Percentiles rank a stretch among this genome's conserved stretches.
These are phyloP conservation scores for Miltochrista miniata DNA, from an alignment of 2,888 invertebrate species.

Conservation along the genomic window DNA sequence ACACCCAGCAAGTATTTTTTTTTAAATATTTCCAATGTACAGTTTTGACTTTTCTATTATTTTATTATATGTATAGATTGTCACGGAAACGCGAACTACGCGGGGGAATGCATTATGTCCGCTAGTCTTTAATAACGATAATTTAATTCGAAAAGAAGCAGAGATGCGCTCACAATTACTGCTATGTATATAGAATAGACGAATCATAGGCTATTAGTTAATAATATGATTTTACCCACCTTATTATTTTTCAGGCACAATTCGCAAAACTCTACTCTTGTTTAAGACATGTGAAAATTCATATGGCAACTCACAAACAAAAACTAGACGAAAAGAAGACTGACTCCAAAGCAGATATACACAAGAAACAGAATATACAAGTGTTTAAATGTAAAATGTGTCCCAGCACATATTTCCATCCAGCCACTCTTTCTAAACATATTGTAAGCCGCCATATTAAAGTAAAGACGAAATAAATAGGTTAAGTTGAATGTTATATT, in stretches of 20 bases:
- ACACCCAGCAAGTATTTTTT: too few species aligned
- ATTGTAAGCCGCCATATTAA: slow-evolving; percentile 67
- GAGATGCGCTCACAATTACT: too few species aligned
- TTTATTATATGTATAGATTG: too few species aligned
- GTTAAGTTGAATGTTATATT: background rate
- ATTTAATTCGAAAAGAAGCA: too few species aligned
- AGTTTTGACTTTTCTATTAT: too few species aligned
- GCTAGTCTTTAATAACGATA: too few species aligned
- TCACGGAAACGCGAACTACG: too few species aligned
- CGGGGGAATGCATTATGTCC: too few species aligned
- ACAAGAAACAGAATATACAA: slow-evolving; percentile 17
- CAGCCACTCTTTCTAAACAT: slow-evolving; percentile 67
- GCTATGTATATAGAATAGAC: too few species aligned
- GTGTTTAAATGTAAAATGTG: slow-evolving; percentile 72
- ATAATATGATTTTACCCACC: too few species aligned
- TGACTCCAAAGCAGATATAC: slow-evolving; percentile 17
- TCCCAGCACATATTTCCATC: slow-evolving; percentile 58
- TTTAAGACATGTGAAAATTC: slow-evolving; percentile 61
- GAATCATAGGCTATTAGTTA: too few species aligned
- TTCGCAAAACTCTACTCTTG: slow-evolving; percentile 57
- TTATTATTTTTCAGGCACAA: slow-evolving; percentile 60
- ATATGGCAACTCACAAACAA: slow-evolving; percentile 34
- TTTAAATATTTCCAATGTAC: too few species aligned
- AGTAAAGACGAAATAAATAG: slow-evolving; percentile 34
- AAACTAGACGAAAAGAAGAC: slow-evolving; percentile 14